A percentile compares a stretch with the other conserved stretches of the same genome.
These are phyloP conservation scores for Marcusenius ussheri DNA, from an alignment of 2,113 vertebrate genomes.

Conservation along the genomic window DNA sequence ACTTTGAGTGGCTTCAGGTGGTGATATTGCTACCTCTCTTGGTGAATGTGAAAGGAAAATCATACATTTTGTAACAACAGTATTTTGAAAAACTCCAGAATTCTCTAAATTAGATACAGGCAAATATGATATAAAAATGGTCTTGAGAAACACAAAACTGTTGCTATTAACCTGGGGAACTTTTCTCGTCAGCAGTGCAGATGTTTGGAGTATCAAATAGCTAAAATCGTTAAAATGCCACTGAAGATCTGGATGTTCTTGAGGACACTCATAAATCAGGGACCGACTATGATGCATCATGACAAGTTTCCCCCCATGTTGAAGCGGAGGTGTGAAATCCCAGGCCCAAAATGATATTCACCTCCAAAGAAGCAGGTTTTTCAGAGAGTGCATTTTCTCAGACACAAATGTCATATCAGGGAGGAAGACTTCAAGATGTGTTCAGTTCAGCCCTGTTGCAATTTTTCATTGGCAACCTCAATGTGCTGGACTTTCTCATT, in stretches of 20 bases:
- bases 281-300: not conserved
- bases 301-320: not conserved
- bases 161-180: not conserved
- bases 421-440: not conserved
- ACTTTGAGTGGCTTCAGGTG: not conserved
- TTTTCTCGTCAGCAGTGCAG: not conserved
- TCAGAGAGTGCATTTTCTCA: not conserved
- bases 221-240: not conserved
- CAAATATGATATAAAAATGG: not conserved
- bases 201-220: not conserved
- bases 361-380: not conserved
- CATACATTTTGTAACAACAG: not conserved
- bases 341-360: not conserved
- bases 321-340: not conserved
- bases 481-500: not conserved
- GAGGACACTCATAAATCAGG: not conserved
- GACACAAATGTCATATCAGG: not conserved
- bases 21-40: not conserved
- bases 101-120: not conserved
- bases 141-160: not conserved
- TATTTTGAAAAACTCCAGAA: not conserved
- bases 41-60: not conserved
- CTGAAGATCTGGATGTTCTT: not conserved
- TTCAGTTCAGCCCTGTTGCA: not conserved
- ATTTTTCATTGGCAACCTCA: not conserved